These are phyloP conservation scores for Silurus lanzhouensis DNA, from an alignment of 2,797 vertebrate species.

Conservation along the genomic window DNA sequence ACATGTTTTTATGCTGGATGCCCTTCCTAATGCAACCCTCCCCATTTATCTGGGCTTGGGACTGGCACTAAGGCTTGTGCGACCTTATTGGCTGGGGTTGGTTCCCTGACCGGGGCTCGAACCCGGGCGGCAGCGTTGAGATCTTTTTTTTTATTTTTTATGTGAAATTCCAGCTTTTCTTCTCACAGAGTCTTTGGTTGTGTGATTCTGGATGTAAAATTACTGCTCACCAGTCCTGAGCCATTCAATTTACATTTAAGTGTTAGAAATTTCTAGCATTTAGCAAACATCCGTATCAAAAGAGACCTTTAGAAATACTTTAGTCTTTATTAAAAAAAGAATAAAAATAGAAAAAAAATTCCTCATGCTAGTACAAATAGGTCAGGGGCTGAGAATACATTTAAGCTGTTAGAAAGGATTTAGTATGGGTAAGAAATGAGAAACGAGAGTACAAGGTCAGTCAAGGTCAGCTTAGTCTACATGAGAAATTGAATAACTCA, in stretches of 20 bases:
- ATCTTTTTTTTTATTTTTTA: too few relatives aligned
- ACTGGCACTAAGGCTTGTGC: too few relatives aligned
- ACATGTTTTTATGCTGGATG: too few relatives aligned
- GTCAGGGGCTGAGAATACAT: background rate
- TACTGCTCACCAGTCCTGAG: background rate
- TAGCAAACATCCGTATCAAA: background rate
- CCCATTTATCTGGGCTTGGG: too few relatives aligned
- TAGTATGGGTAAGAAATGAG: constrained; percentile 11
- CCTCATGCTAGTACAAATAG: background rate
- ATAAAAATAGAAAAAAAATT: background rate
- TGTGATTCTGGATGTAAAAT: background rate
- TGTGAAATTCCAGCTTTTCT: background rate
- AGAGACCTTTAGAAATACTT: background rate
- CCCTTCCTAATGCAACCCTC: too few relatives aligned
- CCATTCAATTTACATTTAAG: background rate
- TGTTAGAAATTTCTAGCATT: background rate
- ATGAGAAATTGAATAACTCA: background rate
- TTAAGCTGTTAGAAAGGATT: background rate
- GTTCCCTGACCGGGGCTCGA: too few relatives aligned
- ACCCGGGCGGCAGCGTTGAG: too few relatives aligned
- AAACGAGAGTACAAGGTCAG: background rate
- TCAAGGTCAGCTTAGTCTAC: background rate
- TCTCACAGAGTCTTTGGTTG: background rate
- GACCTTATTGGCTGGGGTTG: too few relatives aligned
- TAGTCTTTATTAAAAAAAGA: background rate